Percentiles rank a stretch among this genome's conserved stretches.
Conservation (phyloP, 2,888 invertebrate genomes). For the Euclidia mi region DNA sequence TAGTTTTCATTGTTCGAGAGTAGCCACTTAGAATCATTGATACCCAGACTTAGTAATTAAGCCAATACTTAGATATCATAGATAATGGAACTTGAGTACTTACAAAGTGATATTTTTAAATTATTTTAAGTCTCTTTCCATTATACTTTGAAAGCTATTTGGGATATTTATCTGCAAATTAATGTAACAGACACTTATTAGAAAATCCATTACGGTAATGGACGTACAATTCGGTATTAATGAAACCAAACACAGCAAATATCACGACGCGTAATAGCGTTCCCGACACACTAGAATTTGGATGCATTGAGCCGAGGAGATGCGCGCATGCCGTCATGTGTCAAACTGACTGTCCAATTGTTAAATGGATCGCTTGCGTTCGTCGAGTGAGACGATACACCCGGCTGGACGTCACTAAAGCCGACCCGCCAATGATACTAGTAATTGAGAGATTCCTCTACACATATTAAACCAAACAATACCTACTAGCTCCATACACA, state of each 20-base stretch:
- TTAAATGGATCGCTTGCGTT: conserved; percentile 73
- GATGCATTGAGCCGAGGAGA: conserved; percentile 53
- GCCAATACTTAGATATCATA: no score
- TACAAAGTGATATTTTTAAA: no score
- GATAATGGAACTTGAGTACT: no score
- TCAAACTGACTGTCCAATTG: conserved; percentile 76
- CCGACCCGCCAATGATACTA: conserved; percentile 56
- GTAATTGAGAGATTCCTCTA: conserved; percentile 61
- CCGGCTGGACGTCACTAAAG: no score
- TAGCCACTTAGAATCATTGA: no score
- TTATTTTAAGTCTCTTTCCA: background rate
- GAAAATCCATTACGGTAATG: conserved; percentile 4
- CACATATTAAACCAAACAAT: background rate
- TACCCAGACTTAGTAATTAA: no score
- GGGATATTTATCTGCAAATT: no score
- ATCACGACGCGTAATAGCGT: conserved; percentile 25
- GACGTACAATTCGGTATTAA: background rate
- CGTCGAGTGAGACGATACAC: conserved; percentile 61
- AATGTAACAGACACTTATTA: background rate
- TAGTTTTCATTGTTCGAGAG: no score
- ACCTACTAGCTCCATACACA: background rate
- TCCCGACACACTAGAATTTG: conserved; percentile 38
- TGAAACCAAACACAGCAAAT: conserved; percentile 16
- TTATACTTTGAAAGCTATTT: background rate
- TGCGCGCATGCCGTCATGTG: conserved; percentile 65